Base-by-base conservation (phyloP, 2,113 vertebrate species). In the Hippoglossus stenolepis region DNA sequence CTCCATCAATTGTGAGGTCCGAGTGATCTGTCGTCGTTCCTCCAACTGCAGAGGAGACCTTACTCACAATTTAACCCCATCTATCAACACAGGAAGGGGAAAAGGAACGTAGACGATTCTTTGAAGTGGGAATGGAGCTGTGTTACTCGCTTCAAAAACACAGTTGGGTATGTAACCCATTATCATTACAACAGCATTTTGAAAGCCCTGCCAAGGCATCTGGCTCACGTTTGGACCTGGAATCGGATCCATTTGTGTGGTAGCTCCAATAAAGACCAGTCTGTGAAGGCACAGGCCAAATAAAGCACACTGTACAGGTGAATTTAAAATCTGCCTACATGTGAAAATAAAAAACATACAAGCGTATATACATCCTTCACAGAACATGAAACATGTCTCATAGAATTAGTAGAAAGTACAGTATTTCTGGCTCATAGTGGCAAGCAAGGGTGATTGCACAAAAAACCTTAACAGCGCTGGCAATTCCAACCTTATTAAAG, bases 401-500 rank as follows among this genome's bases (percentile, higher is more conserved):
- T 62, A 80, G 75, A 58, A 65, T 88, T 80, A 75, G 64, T 61
- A 73, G 70, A 23, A 23, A 66, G 64, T 66, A 82, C 70, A 89
- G 80, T 81, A 79, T 88, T 83, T 73, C 74, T 89, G 87, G 90
- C 92, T 92, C 87, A 89, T 89, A 93, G 93, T 91, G 91, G 90
- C 91, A 88, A 90, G 87, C 85, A 71, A 73, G 71, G 77, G 61
- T 76, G 77, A 92, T 89, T 92, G 92, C 90, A 93, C 89, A 86
- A 84, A 68, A 56, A 82, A 78, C 60, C 40, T 81, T 8, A 79
- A 85, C 73, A 89, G 79, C 68, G 81, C 79, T 75, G 77, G 67
- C 64, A 67, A 71, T 65, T 90, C 56, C 69, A 89, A 72, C 83
- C 51, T 57, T 72, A 20, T 60, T 57, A 75, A 74, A 89, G 71